Evolutionary conservation across 2,113 vertebrate species (phyloP).

Genomic region (Prolemur simus): DNA sequence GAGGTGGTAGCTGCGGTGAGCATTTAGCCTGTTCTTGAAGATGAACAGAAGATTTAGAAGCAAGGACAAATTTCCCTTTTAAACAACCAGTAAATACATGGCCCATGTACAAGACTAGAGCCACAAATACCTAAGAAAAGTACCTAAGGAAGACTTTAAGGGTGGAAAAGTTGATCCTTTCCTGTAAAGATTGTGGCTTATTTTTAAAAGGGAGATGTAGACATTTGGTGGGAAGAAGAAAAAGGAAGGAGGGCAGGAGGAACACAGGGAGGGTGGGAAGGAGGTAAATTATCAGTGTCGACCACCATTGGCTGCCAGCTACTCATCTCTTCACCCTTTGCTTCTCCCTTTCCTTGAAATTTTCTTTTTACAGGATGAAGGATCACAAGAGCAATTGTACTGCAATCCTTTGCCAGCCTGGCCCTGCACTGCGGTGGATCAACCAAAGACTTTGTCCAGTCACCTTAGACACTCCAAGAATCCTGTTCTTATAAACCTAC

Average conservation of each 20-base stretch:
- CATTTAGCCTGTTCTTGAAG: slow-evolving; percentile 1
- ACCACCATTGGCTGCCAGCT: background rate
- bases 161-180: background rate
- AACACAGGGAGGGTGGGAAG: background rate
- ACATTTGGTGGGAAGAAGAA: background rate
- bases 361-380: background rate
- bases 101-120: background rate
- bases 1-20: background rate
- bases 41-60: slow-evolving; percentile 51
- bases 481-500: background rate
- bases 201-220: background rate
- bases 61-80: slow-evolving; percentile 40
- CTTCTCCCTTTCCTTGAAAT: background rate
- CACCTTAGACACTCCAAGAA: background rate
- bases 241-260: background rate
- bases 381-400: background rate
- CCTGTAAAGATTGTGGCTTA: background rate
- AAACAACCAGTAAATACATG: background rate
- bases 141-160: background rate
- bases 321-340: background rate
- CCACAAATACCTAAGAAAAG: background rate
- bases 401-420: background rate
- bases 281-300: background rate
- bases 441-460: background rate
- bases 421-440: background rate